Conservation (phyloP, 2,888 invertebrate species). For the Papilio demoleus region DNA sequence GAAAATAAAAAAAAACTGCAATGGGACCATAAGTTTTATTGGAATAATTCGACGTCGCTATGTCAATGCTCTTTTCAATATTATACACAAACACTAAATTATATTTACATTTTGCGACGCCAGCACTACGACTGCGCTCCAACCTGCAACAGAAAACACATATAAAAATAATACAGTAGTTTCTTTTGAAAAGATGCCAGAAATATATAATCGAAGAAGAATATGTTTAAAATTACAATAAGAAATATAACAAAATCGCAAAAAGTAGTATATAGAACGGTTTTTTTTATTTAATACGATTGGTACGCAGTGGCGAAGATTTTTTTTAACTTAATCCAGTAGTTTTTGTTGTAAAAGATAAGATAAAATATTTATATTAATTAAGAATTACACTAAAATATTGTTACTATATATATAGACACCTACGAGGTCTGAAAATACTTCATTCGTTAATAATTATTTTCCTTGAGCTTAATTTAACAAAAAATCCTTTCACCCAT, state of each 20-base stretch:
- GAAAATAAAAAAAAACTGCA: slow-evolving; percentile 23
- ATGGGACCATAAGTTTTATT: slow-evolving; percentile 61
- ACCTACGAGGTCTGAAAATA: not conserved
- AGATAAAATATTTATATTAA: not conserved
- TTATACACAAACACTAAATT: slow-evolving; percentile 66
- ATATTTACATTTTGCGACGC: slow-evolving; percentile 72
- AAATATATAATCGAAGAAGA: slow-evolving; percentile 50
- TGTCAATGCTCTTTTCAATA: slow-evolving; percentile 65
- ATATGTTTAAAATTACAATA: not conserved
- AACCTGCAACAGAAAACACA: slow-evolving; percentile 74
- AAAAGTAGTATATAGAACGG: no score
- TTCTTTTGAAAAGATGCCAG: slow-evolving; percentile 55
- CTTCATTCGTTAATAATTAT: not conserved
- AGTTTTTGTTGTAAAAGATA: no score
- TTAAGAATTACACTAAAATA: not conserved
- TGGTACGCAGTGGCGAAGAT: no score
- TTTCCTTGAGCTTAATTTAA: not conserved
- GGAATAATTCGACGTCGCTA: slow-evolving; percentile 62
- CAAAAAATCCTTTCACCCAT: not conserved
- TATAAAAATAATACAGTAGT: slow-evolving; percentile 67
- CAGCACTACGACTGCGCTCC: slow-evolving; percentile 52
- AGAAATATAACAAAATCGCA: no score
- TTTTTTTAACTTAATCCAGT: no score
- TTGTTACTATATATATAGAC: not conserved
- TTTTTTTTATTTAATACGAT: no score